Evolutionary conservation across 1,140 invertebrate genomes (phyloP).

Genomic region (Vanessa tameamea): DNA sequence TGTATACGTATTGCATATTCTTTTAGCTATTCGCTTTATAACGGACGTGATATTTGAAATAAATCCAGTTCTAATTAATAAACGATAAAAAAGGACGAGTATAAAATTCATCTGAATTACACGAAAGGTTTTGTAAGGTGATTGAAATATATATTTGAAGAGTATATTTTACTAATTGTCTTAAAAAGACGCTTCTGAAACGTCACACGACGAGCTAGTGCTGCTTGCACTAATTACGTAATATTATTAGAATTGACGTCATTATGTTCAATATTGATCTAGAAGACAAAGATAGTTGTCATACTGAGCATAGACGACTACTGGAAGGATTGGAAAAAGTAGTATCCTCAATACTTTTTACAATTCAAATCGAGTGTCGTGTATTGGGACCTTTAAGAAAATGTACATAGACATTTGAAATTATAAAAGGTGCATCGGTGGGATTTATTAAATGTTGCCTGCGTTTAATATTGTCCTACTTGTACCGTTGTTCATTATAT

Average conservation of each 20-base stretch:
- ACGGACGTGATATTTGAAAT: constrained; percentile 59
- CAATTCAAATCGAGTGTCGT: constrained; percentile 19
- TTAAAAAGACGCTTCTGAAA: constrained; percentile 62
- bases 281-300: constrained; percentile 51
- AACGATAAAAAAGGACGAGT: constrained; percentile 39
- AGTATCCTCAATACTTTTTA: constrained; percentile 43
- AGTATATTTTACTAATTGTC: constrained; percentile 62
- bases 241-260: constrained; percentile 55
- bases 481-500: background rate
- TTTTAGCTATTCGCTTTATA: constrained; percentile 59
- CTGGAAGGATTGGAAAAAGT: constrained; percentile 37
- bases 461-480: constrained; percentile 31
- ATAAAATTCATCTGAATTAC: constrained; percentile 44
- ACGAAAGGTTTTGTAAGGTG: constrained; percentile 56
- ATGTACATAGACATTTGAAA: constrained; percentile 11
- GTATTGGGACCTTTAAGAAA: constrained; percentile 7
- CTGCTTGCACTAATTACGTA: constrained; percentile 50
- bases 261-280: constrained; percentile 51
- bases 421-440: constrained; percentile 6
- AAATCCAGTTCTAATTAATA: constrained; percentile 43
- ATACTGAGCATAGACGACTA: background rate
- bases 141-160: constrained; percentile 41
- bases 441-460: constrained; percentile 38
- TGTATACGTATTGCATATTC: constrained; percentile 47
- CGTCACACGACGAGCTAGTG: constrained; percentile 52